Conservation (phyloP, 2,797 vertebrate species). For the Clarias pachynema region DNA sequence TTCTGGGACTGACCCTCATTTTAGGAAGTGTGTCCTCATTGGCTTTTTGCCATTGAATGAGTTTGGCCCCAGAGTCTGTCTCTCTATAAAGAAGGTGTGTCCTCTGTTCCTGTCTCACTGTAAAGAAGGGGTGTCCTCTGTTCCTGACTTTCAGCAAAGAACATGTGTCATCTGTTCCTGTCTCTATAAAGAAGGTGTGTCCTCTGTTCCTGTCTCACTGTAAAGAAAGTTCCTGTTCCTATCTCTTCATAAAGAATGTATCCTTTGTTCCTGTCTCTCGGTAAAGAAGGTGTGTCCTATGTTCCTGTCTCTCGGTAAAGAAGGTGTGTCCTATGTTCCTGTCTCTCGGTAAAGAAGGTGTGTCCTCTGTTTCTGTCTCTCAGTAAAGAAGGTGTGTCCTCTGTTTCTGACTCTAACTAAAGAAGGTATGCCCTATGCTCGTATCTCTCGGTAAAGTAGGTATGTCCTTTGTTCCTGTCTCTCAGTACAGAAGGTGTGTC, state of each 20-base stretch:
- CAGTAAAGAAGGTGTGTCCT: neutral
- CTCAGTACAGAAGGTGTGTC: neutral
- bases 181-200: neutral
- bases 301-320: too few relatives aligned
- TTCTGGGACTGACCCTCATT: neutral
- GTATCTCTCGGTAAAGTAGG: too few relatives aligned
- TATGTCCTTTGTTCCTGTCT: neutral
- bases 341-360: neutral
- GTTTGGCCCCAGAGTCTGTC: neutral
- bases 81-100: neutral
- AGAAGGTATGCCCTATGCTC: neutral
- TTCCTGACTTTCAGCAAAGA: neutral
- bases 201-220: neutral
- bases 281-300: too few relatives aligned
- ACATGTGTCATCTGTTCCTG: neutral
- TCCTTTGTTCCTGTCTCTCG: neutral
- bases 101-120: neutral
- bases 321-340: neutral
- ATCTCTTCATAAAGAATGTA: neutral
- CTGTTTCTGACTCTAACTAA: neutral
- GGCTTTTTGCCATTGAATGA: neutral
- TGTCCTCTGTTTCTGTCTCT: neutral
- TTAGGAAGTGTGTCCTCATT: neutral
- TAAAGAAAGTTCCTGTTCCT: neutral
- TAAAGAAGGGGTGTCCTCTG: neutral